phyloP scores from a whole-genome alignment of 1,140 invertebrate genomes.

The Eumeta japonica region DNA sequence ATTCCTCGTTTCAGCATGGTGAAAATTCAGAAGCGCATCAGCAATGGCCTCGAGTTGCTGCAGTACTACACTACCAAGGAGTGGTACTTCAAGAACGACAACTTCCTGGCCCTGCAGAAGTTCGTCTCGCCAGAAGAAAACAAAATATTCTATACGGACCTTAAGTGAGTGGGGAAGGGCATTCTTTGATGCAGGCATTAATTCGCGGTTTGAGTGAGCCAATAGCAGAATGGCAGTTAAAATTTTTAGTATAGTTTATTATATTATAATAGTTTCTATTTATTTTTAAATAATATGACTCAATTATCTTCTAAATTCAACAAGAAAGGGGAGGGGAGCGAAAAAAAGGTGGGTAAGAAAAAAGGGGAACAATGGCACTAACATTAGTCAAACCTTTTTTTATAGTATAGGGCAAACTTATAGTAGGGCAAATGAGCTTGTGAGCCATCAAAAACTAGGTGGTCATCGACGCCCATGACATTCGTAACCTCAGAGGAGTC shows the following conservation, averaged over 20 bases:
- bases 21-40: slow-evolving; percentile 65
- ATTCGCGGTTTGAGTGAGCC: neutral
- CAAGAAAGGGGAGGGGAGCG: too few relatives aligned
- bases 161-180: too few relatives aligned
- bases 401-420: too few relatives aligned
- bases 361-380: too few relatives aligned
- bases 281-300: neutral
- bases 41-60: slow-evolving; percentile 64
- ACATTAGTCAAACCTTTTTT: too few relatives aligned
- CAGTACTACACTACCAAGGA: slow-evolving; percentile 85
- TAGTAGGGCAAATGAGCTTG: too few relatives aligned
- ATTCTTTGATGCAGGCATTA: slow-evolving; percentile 4
- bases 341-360: too few relatives aligned
- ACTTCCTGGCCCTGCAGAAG: slow-evolving; percentile 62
- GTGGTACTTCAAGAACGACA: slow-evolving; percentile 79
- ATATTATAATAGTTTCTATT: neutral
- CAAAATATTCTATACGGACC: slow-evolving; percentile 63
- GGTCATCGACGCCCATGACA: too few relatives aligned
- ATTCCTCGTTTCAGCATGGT: slow-evolving; percentile 58
- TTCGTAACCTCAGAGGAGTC: too few relatives aligned
- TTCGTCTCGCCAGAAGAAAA: slow-evolving; percentile 62
- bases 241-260: neutral
- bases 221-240: neutral
- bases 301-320: neutral
- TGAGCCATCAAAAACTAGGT: too few relatives aligned